Base-by-base conservation (phyloP, 2,797 vertebrate species). In the Enteromius treurensis region DNA sequence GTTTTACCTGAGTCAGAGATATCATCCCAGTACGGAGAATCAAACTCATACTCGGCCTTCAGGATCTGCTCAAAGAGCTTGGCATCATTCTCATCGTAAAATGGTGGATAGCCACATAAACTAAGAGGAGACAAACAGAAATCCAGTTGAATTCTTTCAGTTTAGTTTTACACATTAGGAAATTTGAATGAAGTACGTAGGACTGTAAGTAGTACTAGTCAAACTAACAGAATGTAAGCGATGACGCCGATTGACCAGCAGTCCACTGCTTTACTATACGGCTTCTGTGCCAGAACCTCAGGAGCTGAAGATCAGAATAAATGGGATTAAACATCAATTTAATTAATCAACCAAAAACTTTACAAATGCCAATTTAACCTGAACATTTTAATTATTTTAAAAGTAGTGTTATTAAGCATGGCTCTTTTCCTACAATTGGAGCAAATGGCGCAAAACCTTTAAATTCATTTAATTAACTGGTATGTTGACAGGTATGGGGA, bases 231-330 rank as follows among this genome's bases (percentile, higher is more conserved):
- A 87, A 99, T 99, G 83, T 99, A 99, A 7, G 98, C 92, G 0
- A 99, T 99, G 91, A 99, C 98, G 5, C 98, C 98, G 0, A 99
- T 99, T 42, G 98, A 99, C 98, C 98, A 99, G 93, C 98, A 99
- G 91, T 99, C 98, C 90, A 99, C 98, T 0, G 98, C 98, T 91
- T 99, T 99, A 91, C 97, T 98, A 90, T 99, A 99, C 37, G 98
- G 98, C 89, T 97, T 99, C 94, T 99, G 98, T 2, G 98, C 98
- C 93, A 99, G 90, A 74, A 99, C 97, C 80, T 99, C 98, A 0
- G 98, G 98, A 77, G 98, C 98, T 99, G 89, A 67, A 85, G 86
- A 76, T 85, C 67, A 62, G 19, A 82, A 83, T 73, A 79, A 64
- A 64, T 40, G 1, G 3, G 45, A 62, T 77, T 40, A 21, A 37